These are phyloP conservation scores for Pycnomerus fuliginosus DNA, from an alignment of 2,888 invertebrate species.

Conservation along the genomic window DNA sequence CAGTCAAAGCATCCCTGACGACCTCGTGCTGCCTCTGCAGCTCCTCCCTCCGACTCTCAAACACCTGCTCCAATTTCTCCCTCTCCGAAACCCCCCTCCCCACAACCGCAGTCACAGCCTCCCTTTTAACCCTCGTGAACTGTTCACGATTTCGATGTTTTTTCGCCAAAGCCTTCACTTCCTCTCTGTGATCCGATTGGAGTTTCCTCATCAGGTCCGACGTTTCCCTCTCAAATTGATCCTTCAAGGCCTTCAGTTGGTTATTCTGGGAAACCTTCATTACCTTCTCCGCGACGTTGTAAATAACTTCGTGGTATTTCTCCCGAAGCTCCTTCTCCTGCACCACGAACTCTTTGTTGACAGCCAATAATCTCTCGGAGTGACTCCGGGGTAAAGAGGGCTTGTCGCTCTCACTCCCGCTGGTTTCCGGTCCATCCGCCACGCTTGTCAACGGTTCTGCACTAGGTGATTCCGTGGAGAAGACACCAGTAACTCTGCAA, in stretches of 20 bases:
- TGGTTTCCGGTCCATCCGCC: conserved; percentile 50
- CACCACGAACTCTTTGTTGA: conserved; percentile 66
- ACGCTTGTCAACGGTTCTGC: conserved; percentile 50
- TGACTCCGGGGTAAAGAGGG: conserved; percentile 61
- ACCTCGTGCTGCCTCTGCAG: conserved; percentile 77
- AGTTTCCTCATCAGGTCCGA: conserved; percentile 76
- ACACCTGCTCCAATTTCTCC: conserved; percentile 73
- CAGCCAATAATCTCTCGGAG: conserved; percentile 63
- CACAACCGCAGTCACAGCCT: conserved; percentile 79
- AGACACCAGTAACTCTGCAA: conserved; percentile 49
- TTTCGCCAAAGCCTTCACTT: conserved; percentile 83
- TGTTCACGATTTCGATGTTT: conserved; percentile 90
- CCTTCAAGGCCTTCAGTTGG: conserved; percentile 76
- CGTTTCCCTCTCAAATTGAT: conserved; percentile 69
- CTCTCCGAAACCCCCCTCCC: conserved; percentile 89
- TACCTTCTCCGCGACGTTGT: conserved; percentile 75
- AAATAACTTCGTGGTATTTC: conserved; percentile 81
- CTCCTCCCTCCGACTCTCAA: conserved; percentile 73
- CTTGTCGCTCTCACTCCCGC: conserved; percentile 53
- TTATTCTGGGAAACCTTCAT: conserved; percentile 75
- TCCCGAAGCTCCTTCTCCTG: conserved; percentile 76
- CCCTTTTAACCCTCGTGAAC: conserved; percentile 80
- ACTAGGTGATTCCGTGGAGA: conserved; percentile 51
- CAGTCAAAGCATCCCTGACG: conserved; percentile 67
- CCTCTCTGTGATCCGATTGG: conserved; percentile 80